phyloP scores from a whole-genome alignment of 1,140 invertebrate species.

The Littorina saxatilis region DNA sequence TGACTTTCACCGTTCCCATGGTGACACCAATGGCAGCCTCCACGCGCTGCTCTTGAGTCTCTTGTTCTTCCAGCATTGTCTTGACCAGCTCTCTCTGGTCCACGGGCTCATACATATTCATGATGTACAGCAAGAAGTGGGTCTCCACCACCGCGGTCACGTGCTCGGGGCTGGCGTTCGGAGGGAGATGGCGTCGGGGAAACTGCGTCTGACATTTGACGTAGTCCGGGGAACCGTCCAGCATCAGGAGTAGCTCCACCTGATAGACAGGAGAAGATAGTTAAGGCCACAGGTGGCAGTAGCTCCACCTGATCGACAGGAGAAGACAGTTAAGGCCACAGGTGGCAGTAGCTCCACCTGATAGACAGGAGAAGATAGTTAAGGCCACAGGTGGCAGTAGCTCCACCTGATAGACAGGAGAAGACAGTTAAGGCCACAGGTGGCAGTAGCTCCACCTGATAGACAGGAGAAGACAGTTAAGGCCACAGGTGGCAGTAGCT shows the following conservation, averaged over 20 bases:
- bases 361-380: too few relatives aligned
- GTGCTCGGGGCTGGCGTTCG: not conserved
- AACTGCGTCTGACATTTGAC: slow-evolving; percentile 16
- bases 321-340: too few relatives aligned
- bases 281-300: too few relatives aligned
- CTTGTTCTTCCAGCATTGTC: slow-evolving; percentile 2
- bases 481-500: too few relatives aligned
- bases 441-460: too few relatives aligned
- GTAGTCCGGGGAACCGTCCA: slow-evolving; percentile 30
- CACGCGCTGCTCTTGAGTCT: slow-evolving; percentile 7
- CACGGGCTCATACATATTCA: slow-evolving; percentile 10
- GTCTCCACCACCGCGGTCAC: not conserved
- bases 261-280: too few relatives aligned
- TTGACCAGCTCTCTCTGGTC: not conserved
- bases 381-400: too few relatives aligned
- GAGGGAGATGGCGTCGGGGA: not conserved
- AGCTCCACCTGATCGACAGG: too few relatives aligned
- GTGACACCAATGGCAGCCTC: not conserved
- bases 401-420: too few relatives aligned
- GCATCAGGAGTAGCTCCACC: slow-evolving; percentile 26
- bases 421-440: too few relatives aligned
- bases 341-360: too few relatives aligned
- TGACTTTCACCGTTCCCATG: not conserved
- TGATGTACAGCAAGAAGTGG: slow-evolving; percentile 29
- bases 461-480: too few relatives aligned